phyloP scores from a whole-genome alignment of 2,888 invertebrate genomes.

The Hirtodrosophila duncani region DNA sequence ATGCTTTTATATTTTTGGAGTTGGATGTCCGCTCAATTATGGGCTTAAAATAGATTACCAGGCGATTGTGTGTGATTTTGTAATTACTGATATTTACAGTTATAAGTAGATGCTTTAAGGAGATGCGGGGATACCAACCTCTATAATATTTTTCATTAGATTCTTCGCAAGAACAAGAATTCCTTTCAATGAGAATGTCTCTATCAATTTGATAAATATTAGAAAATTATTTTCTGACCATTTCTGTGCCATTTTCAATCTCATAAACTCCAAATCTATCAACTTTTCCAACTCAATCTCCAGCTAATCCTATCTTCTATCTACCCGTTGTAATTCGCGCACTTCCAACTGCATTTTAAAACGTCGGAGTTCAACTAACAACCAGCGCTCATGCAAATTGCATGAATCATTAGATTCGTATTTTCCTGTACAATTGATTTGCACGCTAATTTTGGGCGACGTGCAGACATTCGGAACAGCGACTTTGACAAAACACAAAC shows the following conservation, averaged over 20 bases:
- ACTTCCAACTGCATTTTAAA: no score
- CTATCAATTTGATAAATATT: no score
- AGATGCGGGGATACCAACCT: no score
- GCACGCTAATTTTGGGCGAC: constrained; percentile 57
- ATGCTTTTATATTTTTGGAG: constrained; percentile 5
- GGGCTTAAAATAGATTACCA: constrained; percentile 27
- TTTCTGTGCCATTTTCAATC: no score
- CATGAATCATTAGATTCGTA: constrained; percentile 52
- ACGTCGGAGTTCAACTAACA: not conserved
- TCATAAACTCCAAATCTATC: no score
- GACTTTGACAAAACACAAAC: constrained; percentile 43
- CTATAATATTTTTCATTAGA: no score
- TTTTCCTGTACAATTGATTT: constrained; percentile 51
- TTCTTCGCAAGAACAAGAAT: no score
- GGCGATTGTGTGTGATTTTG: constrained; percentile 6
- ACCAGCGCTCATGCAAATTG: constrained; percentile 38
- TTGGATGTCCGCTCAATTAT: constrained; percentile 38
- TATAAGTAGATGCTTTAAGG: no score
- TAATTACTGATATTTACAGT: constrained; percentile 2
- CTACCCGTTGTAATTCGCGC: constrained; percentile 21
- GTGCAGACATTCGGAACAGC: constrained; percentile 45
- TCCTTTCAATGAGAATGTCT: no score
- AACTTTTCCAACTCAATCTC: no score
- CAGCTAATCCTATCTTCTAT: no score
- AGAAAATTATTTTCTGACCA: no score